phyloP scores from a whole-genome alignment of 1,140 invertebrate genomes.

The Papilio aristodemus region DNA sequence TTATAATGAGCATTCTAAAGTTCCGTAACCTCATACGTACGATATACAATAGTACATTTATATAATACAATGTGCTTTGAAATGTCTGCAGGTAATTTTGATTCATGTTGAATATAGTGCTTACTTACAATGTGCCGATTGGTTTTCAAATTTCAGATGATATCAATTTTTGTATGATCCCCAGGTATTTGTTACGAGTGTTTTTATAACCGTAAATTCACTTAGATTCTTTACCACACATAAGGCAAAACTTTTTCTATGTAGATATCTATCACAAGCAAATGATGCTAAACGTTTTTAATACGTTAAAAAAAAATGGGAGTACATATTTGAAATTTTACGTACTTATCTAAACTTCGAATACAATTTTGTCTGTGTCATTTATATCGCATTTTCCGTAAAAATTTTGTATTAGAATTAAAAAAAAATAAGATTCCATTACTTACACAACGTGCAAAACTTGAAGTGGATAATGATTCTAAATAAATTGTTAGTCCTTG shows the following conservation, averaged over 20 bases:
- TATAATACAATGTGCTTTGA: conserved; percentile 19
- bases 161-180: not conserved
- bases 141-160: not conserved
- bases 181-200: not conserved
- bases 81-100: conserved; percentile 1
- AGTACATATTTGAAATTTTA: too few species aligned
- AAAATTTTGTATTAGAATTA: too few species aligned
- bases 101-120: not conserved
- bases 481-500: not conserved
- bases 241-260: too few species aligned
- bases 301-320: too few species aligned
- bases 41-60: conserved; percentile 8
- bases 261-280: too few species aligned
- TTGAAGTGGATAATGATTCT: not conserved
- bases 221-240: too few species aligned
- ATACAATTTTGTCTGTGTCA: too few species aligned
- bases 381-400: too few species aligned
- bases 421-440: not conserved
- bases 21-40: conserved; percentile 23
- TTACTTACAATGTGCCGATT: not conserved
- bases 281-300: too few species aligned
- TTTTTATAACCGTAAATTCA: too few species aligned
- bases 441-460: not conserved
- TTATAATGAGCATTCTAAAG: conserved; percentile 31
- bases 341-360: too few species aligned